Evolutionary conservation across 1,140 invertebrate genomes (phyloP), one percentile per base, ranked within the genome.

Genomic region (Rhynchophorus ferrugineus): DNA sequence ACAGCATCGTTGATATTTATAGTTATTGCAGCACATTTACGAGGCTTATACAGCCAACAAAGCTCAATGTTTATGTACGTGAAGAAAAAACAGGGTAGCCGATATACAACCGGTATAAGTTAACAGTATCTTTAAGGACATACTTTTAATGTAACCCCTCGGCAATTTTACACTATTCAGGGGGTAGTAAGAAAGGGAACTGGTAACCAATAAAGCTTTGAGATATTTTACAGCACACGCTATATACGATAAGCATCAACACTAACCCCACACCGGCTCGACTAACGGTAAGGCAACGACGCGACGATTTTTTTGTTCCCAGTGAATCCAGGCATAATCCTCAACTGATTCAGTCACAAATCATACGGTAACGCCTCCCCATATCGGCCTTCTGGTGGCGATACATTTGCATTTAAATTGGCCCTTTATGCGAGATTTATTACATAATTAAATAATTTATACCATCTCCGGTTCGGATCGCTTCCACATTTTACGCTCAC

Each of bases 361-460:
- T 46, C 50, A 53, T 53, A 37, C 24, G 17, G 43, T 22, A 37
- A 29, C 21, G 37, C 16, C 24, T n/a, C 44, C 35, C 35, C 50
- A 14, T 37, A 53, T 45, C 44, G 36, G 43, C 22, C 50, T 29
- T 35, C 43, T 14, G 50, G 43, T 53, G 43, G 42, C 43, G 50
- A 53, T 53, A 53, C 43, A 53, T 53, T 53, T 53, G 50, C 50
- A 53, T 53, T 53, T 53, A 53, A 53, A 53, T 53, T 45, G 50
- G 43, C 34, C 50, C 44, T 53, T 53, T 53, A 53, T 53, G 50
- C 33, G 50, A 53, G 50, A 53, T 53, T 53, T 53, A 53, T 53
- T 53, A 53, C 38, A 53, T 53, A 53, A 53, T 53, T 53, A 53
- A 45, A 53, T 53, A 53, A 53, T 53, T 53, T 53, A 53, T 53